phyloP scores from a whole-genome alignment of 1,140 invertebrate genomes.

The Orchesella cincta region DNA sequence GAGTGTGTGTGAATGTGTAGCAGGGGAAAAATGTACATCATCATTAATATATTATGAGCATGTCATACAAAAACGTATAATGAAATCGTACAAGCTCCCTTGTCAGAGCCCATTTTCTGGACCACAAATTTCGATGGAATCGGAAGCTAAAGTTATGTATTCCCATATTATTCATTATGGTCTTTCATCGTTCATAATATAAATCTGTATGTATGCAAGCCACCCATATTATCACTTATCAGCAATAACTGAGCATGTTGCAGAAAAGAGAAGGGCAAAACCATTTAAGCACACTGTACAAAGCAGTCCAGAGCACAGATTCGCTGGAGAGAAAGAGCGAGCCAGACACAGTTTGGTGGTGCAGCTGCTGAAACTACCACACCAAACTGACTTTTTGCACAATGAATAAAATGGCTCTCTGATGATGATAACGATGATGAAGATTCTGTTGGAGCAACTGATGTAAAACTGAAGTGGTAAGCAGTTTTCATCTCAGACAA shows the following conservation, averaged over 20 bases:
- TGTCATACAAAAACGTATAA: not conserved
- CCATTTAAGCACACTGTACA: no score
- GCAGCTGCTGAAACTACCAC: no score
- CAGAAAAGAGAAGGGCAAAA: no score
- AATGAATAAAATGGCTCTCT: not conserved
- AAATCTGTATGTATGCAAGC: not conserved
- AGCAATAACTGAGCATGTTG: not conserved
- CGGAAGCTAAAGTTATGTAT: not conserved
- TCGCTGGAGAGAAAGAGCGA: no score
- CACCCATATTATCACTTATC: not conserved
- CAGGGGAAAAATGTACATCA: not conserved
- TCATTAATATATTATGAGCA: not conserved
- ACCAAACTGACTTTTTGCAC: no score
- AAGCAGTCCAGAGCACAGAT: no score
- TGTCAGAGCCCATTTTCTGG: constrained; percentile 30
- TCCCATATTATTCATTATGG: no score
- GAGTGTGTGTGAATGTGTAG: not conserved
- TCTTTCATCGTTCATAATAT: no score
- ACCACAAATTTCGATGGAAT: constrained; percentile 24
- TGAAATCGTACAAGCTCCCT: not conserved
- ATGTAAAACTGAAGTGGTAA: not conserved
- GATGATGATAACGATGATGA: constrained; percentile 20
- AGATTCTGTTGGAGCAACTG: not conserved
- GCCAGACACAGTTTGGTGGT: no score
- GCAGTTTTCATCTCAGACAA: constrained; percentile 11